Percentiles rank a stretch among this genome's conserved stretches.
Evolutionary conservation across 2,113 vertebrate genomes (phyloP).

Genomic region (Spilogale gracilis): DNA sequence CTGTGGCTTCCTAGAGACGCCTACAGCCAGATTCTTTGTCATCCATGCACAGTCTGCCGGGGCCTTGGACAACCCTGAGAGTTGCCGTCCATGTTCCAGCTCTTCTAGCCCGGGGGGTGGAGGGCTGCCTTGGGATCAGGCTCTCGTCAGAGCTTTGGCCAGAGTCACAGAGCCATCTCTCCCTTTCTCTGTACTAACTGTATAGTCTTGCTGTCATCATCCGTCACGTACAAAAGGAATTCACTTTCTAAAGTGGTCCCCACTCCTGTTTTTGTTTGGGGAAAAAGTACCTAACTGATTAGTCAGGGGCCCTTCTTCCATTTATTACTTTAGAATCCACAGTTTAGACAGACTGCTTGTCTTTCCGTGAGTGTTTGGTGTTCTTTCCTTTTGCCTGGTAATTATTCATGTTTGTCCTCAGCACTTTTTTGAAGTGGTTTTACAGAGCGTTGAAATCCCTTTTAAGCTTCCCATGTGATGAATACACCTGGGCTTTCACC

Average conservation of each 20-base stretch:
- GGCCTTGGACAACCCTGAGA: neutral
- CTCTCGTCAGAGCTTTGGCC: neutral
- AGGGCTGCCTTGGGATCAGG: neutral
- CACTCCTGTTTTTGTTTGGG: neutral
- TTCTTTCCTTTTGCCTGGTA: neutral
- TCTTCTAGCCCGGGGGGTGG: accelerated
- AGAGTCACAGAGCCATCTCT: neutral
- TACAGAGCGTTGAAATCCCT: neutral
- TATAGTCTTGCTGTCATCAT: neutral
- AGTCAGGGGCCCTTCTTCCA: neutral
- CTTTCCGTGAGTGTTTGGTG: neutral
- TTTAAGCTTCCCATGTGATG: neutral
- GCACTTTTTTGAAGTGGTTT: neutral
- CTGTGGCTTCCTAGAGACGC: neutral
- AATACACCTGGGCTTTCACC: neutral
- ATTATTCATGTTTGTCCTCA: neutral
- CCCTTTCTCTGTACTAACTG: accelerated
- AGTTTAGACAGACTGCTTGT: neutral
- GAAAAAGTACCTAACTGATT: neutral
- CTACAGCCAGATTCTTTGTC: neutral
- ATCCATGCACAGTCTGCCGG: neutral
- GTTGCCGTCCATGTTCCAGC: accelerated
- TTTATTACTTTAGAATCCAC: neutral
- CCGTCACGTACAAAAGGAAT: neutral
- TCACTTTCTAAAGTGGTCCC: neutral